Evolutionary conservation across 2,888 invertebrate genomes (phyloP).

Genomic region (Mantis religiosa): DNA sequence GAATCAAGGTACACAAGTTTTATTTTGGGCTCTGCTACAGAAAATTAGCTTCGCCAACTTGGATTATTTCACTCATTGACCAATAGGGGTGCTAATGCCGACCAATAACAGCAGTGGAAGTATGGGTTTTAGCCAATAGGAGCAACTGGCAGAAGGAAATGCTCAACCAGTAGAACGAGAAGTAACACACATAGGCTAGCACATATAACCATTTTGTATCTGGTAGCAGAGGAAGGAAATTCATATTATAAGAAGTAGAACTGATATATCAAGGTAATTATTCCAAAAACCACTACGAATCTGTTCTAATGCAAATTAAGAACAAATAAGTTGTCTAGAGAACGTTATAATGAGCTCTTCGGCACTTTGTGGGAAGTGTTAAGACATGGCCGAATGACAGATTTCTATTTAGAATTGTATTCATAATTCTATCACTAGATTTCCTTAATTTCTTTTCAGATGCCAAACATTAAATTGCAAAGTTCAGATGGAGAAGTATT

Average conservation of each 20-base stretch:
- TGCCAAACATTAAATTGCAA: constrained; percentile 92
- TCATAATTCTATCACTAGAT: background rate
- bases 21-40: background rate
- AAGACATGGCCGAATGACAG: background rate
- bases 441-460: constrained; percentile 48
- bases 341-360: no score
- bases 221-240: background rate
- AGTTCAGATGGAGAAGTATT: constrained; percentile 95
- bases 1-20: background rate
- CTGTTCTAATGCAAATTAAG: no score
- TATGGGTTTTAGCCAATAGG: background rate
- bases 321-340: no score
- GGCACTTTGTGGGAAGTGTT: background rate
- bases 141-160: background rate
- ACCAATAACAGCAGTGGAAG: background rate
- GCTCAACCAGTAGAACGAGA: no score
- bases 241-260: background rate
- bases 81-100: background rate
- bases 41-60: background rate
- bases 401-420: background rate
- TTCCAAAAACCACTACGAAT: background rate
- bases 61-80: background rate
- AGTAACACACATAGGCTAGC: background rate
- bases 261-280: background rate
- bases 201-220: background rate